Percentiles rank a stretch among this genome's conserved stretches.
Evolutionary conservation across 2,888 invertebrate species (phyloP).

Genomic region (Volucella inflata): DNA sequence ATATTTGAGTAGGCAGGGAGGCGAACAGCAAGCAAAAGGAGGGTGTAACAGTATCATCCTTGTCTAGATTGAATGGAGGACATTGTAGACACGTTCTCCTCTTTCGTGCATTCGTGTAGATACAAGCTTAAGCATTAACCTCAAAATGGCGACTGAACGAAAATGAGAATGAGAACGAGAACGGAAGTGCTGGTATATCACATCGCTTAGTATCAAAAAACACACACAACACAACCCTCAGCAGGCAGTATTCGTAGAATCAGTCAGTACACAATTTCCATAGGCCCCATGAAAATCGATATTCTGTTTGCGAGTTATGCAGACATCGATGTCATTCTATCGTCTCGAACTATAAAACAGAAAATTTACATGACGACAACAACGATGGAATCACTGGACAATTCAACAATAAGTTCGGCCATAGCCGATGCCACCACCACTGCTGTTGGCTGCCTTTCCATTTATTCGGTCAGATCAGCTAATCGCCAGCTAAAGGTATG

Average conservation of each 20-base stretch:
- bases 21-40: constrained; percentile 33
- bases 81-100: constrained; percentile 76
- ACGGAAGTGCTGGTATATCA: constrained; percentile 67
- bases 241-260: no score
- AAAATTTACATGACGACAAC: constrained; percentile 31
- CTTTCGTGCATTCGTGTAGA: constrained; percentile 71
- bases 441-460: neutral
- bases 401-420: constrained; percentile 43
- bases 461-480: constrained; percentile 36
- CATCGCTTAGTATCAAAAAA: constrained; percentile 70
- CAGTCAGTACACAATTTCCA: constrained; percentile 52
- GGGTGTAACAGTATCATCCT: constrained; percentile 72
- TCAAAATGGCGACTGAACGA: constrained; percentile 76
- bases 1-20: constrained; percentile 16
- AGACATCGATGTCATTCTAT: constrained; percentile 64
- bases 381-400: constrained; percentile 30
- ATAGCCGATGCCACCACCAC: neutral
- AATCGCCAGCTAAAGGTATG: neutral
- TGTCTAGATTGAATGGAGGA: constrained; percentile 74
- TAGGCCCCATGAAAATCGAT: constrained; percentile 72
- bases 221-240: constrained; percentile 28
- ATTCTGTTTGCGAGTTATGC: constrained; percentile 59
- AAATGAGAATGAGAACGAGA: no score
- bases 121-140: constrained; percentile 76
- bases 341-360: constrained; percentile 52